Evolutionary conservation across 2,888 invertebrate genomes (phyloP).

Genomic region (Actias luna): DNA sequence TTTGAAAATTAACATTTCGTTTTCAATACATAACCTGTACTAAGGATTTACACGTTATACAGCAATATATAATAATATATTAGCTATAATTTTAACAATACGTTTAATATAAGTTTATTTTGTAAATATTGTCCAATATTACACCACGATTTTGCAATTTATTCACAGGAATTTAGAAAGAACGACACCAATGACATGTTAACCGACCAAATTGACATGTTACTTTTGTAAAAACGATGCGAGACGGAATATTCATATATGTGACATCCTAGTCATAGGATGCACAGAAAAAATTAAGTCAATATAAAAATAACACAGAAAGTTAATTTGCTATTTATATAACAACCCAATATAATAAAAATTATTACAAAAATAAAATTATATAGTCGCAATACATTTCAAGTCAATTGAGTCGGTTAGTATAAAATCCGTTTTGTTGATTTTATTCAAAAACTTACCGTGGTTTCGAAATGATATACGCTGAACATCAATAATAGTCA

Average conservation of each 20-base stretch:
- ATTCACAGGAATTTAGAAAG: slow-evolving; percentile 1
- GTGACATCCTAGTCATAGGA: neutral
- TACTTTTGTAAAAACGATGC: neutral
- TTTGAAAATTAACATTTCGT: neutral
- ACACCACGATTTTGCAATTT: slow-evolving; percentile 1
- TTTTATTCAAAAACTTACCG: neutral
- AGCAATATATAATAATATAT: neutral
- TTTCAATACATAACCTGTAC: neutral
- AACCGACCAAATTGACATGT: slow-evolving; percentile 8
- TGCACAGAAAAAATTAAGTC: neutral
- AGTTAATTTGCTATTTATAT: neutral
- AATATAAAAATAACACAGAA: neutral
- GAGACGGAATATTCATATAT: neutral
- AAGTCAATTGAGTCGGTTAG: neutral
- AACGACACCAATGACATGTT: slow-evolving; percentile 1
- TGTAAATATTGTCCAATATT: neutral
- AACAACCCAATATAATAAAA: neutral
- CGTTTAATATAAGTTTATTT: neutral
- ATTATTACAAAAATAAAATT: neutral
- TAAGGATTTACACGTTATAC: neutral
- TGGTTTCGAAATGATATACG: neutral
- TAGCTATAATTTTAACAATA: neutral
- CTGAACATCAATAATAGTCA: neutral
- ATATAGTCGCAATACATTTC: neutral
- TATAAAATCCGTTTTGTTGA: neutral